A percentile compares a stretch with the other conserved stretches of the same genome.
Conservation (phyloP, 92 coral and sea anemone species). For the Bergia sp. region DNA sequence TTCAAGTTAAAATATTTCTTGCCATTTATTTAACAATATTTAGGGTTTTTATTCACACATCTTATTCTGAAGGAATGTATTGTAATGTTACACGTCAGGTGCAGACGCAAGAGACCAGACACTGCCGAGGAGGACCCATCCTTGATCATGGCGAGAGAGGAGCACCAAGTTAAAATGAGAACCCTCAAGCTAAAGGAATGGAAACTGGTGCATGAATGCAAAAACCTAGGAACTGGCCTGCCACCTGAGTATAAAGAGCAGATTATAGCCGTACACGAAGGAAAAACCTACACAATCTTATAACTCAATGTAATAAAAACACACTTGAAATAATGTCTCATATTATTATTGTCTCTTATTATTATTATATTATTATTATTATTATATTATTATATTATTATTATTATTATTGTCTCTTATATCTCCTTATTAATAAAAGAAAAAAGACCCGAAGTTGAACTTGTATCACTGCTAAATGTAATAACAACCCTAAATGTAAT, state of each 20-base stretch:
- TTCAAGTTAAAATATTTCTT: background rate
- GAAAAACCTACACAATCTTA: background rate
- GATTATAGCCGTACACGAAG: background rate
- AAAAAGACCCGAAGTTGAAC: no score
- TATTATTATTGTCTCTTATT: no score
- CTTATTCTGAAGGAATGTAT: no score
- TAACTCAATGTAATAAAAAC: background rate
- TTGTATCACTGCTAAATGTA: no score
- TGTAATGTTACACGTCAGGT: background rate
- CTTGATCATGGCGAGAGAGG: conserved; percentile 19
- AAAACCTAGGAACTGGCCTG: conserved; percentile 8
- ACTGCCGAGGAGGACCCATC: conserved; percentile 21
- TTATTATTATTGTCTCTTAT: no score
- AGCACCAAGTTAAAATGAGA: conserved; percentile 40
- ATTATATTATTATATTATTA: no score
- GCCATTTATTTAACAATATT: background rate
- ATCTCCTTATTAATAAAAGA: no score
- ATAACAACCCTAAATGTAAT: no score
- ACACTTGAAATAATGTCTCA: conserved; percentile 10
- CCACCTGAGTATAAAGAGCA: conserved; percentile 35
- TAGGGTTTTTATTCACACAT: no score
- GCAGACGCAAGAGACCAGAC: no score
- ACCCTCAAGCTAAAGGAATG: conserved; percentile 47
- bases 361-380: no score
- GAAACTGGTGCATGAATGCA: conserved; percentile 42